Evolutionary conservation across 2,113 vertebrate species (phyloP).

Genomic region (Chaetodon auriga): DNA sequence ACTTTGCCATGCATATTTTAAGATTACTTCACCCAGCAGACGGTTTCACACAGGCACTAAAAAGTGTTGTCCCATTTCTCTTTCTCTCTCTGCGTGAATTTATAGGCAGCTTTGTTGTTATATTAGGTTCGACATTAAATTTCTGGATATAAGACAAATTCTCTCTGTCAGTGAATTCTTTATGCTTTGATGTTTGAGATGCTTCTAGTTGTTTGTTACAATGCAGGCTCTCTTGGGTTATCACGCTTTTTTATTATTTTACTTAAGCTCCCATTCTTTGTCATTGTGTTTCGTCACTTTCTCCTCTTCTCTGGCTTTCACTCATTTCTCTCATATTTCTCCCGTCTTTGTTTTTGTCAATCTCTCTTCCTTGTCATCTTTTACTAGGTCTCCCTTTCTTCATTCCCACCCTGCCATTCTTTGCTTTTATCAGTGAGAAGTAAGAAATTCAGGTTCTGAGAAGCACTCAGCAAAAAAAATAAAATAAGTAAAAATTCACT

Average conservation of each 20-base stretch:
- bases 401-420: constrained; percentile 29
- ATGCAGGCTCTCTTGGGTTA: constrained; percentile 5
- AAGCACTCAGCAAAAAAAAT: constrained; percentile 30
- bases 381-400: constrained; percentile 28
- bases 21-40: constrained; percentile 15
- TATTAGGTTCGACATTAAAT: constrained; percentile 19
- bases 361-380: constrained; percentile 39
- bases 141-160: constrained; percentile 3
- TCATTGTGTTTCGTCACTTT: constrained; percentile 32
- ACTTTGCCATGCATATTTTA: constrained; percentile 55
- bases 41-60: constrained; percentile 16
- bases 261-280: constrained; percentile 20
- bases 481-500: background rate
- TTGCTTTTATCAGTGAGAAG: constrained; percentile 41
- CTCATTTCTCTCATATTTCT: constrained; percentile 19
- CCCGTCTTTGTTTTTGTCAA: constrained; percentile 27
- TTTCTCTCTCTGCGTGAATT: constrained; percentile 7
- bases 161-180: constrained; percentile 18
- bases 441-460: constrained; percentile 44
- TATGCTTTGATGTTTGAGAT: constrained; percentile 29
- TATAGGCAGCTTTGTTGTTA: constrained; percentile 31
- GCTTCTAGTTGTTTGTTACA: constrained; percentile 20
- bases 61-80: background rate
- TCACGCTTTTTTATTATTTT: constrained; percentile 10
- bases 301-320: constrained; percentile 13